phyloP scores from a whole-genome alignment of 2,797 vertebrate genomes.

The Synaphobranchus kaupii region DNA sequence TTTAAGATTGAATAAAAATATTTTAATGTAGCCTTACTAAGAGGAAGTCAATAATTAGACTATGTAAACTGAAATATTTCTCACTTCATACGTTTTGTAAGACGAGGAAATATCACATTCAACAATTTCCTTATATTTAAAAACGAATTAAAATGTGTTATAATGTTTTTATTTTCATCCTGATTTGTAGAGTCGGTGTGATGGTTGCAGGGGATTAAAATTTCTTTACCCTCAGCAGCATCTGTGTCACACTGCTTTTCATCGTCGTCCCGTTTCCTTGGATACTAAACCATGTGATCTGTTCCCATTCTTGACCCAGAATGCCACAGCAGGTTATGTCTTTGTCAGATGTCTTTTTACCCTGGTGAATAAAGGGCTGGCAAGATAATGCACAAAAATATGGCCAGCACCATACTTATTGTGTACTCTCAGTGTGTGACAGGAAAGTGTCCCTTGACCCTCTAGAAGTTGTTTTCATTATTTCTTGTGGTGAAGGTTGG shows the following conservation, averaged over 20 bases:
- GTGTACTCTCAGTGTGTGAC: neutral
- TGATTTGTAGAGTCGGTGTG: neutral
- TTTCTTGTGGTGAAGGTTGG: neutral
- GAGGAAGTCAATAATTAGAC: neutral
- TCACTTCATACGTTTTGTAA: neutral
- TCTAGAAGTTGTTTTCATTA: neutral
- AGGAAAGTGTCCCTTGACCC: neutral
- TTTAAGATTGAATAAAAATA: neutral
- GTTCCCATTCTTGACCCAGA: neutral
- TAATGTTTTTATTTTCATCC: neutral
- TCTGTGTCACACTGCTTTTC: neutral
- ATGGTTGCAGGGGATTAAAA: neutral
- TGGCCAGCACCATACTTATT: neutral
- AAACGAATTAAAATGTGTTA: neutral
- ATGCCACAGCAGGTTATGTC: neutral
- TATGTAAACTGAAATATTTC: neutral
- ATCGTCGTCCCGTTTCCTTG: neutral
- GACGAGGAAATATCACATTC: neutral
- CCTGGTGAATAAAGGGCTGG: neutral
- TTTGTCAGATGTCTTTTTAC: neutral
- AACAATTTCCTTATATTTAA: neutral
- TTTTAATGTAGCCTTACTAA: neutral
- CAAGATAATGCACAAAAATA: neutral
- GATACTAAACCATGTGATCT: constrained; percentile 11
- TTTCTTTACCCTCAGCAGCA: neutral